Base-by-base conservation (phyloP, 2,113 vertebrate species). In the Notarius lentiginosus region DNA sequence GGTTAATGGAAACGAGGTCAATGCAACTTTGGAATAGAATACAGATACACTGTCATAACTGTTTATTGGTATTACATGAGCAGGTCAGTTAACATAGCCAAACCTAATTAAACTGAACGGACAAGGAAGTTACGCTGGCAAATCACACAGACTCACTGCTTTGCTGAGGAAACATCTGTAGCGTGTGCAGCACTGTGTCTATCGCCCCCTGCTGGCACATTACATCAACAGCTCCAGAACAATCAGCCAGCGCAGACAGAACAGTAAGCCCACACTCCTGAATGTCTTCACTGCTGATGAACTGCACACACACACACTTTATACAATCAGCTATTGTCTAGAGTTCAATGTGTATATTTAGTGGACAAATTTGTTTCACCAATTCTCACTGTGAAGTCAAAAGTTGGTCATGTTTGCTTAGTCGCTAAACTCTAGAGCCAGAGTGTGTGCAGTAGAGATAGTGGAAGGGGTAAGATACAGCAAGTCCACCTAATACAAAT, bases 101-200 rank as follows among this genome's bases (percentile, higher is more conserved):
- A 30, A 51, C 12, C 22, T 7, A 77, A 53, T 77, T 24, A 34
- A 82, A 85, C 20, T 75, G n/a, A 34, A 8, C 14, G 22, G 34
- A 55, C 5, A 2, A 66, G 30, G 1, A 34, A 41, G 66, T 60
- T 34, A 51, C 14, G 84, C 2, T 24, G 15, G 18, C 1, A 82
- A 41, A n/a, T 55, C 12, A 56, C 22, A 58, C 2, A 60, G 1
- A 87, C 89, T 83, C 90, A 99, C 98, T 97, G 96, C 95, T 95
- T 11, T 97, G 94, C 2, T 92, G 92, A 15, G 97, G 97, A 92
- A 97, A 99, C 97, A 98, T 97, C 92, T 99, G 97, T 0, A 99
- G 92, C 1, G 96, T 96, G 30, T 98, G 98, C 47, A 99, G 95
- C 30, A 96, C 94, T 0, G 96, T 97, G 90, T 98, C 98, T 82